A percentile compares a stretch with the other conserved stretches of the same genome.
Evolutionary conservation across 2,888 invertebrate species (phyloP).

Genomic region (Cerceris rybyensis): DNA sequence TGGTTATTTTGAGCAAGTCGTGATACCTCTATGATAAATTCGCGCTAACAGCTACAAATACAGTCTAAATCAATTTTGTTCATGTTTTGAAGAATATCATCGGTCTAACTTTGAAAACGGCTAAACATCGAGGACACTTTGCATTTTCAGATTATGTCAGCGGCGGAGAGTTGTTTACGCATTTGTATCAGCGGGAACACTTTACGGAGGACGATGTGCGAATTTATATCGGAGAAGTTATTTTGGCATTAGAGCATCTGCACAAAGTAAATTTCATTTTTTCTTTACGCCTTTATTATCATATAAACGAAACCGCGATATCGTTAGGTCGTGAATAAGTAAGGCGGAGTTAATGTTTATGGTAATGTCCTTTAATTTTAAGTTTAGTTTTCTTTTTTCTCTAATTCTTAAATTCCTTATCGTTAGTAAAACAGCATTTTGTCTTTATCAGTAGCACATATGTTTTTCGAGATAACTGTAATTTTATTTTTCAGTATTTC

Average conservation of each 20-base stretch:
- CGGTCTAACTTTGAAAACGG: background rate
- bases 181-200: constrained; percentile 95
- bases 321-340: too few species aligned
- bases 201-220: constrained; percentile 95
- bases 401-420: too few species aligned
- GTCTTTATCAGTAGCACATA: too few species aligned
- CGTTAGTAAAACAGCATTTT: too few species aligned
- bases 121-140: constrained; percentile 28
- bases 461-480: too few species aligned
- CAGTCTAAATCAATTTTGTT: background rate
- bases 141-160: constrained; percentile 93
- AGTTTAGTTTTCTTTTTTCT: too few species aligned
- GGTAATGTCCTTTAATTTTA: too few species aligned
- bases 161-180: constrained; percentile 98
- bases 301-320: too few species aligned
- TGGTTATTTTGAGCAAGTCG: constrained; percentile 1
- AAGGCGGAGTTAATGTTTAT: too few species aligned
- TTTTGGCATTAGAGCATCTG: constrained; percentile 96
- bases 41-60: background rate
- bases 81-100: background rate
- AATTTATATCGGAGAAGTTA: constrained; percentile 97
- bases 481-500: too few species aligned
- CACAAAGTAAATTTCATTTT: constrained; percentile 87
- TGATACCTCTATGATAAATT: background rate
- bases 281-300: background rate